Conservation (phyloP, 2,888 invertebrate species). For the Maniola hyperantus region DNA sequence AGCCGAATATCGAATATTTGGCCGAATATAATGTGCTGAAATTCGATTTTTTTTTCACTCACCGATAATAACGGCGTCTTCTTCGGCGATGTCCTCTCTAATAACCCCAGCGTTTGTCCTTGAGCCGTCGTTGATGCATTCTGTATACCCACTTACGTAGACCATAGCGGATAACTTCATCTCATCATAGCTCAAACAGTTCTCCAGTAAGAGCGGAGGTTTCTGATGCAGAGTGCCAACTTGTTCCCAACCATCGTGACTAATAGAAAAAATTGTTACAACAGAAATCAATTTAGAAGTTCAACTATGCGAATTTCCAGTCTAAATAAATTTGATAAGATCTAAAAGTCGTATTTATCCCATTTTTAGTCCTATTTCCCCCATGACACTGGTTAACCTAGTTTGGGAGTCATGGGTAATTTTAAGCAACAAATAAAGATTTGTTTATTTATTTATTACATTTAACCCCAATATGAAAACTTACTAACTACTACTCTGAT, state of each 20-base stretch:
- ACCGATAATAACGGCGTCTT: constrained; percentile 74
- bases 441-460: too few species aligned
- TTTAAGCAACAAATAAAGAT: too few species aligned
- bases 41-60: constrained; percentile 12
- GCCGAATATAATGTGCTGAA: not conserved
- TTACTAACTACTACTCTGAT: too few species aligned
- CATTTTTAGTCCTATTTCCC: too few species aligned
- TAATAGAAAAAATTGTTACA: constrained; percentile 41
- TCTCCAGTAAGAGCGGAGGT: constrained; percentile 76
- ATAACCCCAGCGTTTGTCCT: constrained; percentile 78
- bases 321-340: too few species aligned
- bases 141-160: constrained; percentile 82
- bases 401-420: too few species aligned
- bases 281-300: not conserved
- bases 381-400: too few species aligned
- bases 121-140: constrained; percentile 83
- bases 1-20: not conserved
- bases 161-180: constrained; percentile 84
- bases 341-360: too few species aligned
- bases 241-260: constrained; percentile 81
- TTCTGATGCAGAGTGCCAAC: constrained; percentile 82
- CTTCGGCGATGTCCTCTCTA: constrained; percentile 66
- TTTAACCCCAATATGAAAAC: too few species aligned
- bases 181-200: constrained; percentile 85
- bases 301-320: too few species aligned